Evolutionary conservation across 37 sponge, comb jelly and placozoan species (phyloP).

Genomic region (Beroe ovata): DNA sequence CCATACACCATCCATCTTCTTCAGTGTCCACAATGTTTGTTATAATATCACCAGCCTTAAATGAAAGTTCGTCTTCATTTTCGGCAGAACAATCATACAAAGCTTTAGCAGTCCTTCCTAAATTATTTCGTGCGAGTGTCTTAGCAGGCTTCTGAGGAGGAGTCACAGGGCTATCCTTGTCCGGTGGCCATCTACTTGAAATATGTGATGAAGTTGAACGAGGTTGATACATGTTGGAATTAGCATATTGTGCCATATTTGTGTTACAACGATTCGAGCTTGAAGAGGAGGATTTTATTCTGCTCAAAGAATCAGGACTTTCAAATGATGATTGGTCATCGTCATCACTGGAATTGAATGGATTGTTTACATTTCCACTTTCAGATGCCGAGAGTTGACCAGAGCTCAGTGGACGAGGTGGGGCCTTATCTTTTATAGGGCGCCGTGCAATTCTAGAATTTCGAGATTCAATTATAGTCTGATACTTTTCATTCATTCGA

Average conservation of each 20-base stretch:
- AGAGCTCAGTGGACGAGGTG: slow-evolving; percentile 8
- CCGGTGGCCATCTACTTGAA: slow-evolving; percentile 45
- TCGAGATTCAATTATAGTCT: slow-evolving; percentile 7
- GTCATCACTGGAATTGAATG: slow-evolving; percentile 20
- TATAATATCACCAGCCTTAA: slow-evolving; percentile 78
- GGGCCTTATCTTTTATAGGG: slow-evolving; percentile 19
- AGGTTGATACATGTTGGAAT: not conserved
- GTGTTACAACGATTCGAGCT: not conserved
- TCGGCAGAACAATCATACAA: slow-evolving; percentile 85
- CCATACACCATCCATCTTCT: slow-evolving; percentile 53
- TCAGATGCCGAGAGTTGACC: not conserved
- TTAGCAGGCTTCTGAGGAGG: slow-evolving; percentile 50
- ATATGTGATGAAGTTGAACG: not conserved
- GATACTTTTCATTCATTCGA: slow-evolving; percentile 35
- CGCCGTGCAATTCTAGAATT: not conserved
- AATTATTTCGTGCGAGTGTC: slow-evolving; percentile 7
- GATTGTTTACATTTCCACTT: not conserved
- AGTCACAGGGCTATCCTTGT: not conserved
- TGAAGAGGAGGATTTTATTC: not conserved
- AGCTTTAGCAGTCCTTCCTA: slow-evolving; percentile 74
- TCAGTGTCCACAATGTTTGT: slow-evolving; percentile 65
- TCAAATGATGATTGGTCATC: slow-evolving; percentile 3
- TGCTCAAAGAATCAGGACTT: slow-evolving; percentile 23
- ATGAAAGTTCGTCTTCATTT: slow-evolving; percentile 77
- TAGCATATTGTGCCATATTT: not conserved